Conservation (phyloP, 1,140 invertebrate species). For the Helicoverpa armigera region DNA sequence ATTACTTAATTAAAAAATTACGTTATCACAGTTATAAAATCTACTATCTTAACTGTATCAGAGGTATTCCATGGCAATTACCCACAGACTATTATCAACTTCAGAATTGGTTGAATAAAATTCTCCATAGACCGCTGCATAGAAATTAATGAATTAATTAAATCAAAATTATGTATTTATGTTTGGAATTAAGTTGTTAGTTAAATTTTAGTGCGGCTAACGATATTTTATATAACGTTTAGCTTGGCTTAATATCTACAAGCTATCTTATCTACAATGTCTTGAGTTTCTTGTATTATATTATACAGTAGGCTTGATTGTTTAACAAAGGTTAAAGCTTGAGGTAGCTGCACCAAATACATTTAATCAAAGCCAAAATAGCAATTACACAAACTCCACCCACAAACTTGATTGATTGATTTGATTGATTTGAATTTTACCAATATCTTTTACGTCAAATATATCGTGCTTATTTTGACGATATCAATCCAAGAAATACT, state of each 20-base stretch:
- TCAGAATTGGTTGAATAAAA: conserved; percentile 9
- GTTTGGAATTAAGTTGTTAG: conserved; percentile 37
- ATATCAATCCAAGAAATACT: too few species aligned
- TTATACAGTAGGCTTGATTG: background rate
- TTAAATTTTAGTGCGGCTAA: conserved; percentile 9
- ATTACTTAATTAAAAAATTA: conserved; percentile 44
- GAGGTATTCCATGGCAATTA: conserved; percentile 52
- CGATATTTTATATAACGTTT: conserved; percentile 12
- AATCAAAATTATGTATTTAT: conserved; percentile 32
- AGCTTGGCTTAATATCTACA: background rate
- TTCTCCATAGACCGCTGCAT: background rate
- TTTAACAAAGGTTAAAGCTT: background rate
- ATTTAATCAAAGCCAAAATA: too few species aligned
- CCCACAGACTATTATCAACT: conserved; percentile 19
- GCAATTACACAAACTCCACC: too few species aligned
- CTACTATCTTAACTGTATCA: conserved; percentile 44
- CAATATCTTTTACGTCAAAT: too few species aligned
- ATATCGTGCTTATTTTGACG: too few species aligned
- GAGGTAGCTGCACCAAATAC: too few species aligned
- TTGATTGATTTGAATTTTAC: too few species aligned
- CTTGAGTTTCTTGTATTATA: background rate
- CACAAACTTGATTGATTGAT: too few species aligned
- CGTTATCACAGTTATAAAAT: conserved; percentile 40
- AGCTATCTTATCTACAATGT: conserved; percentile 4
- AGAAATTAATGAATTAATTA: conserved; percentile 41